phyloP scores from a whole-genome alignment of 2,113 vertebrate genomes.

The Nerophis lumbriciformis region DNA sequence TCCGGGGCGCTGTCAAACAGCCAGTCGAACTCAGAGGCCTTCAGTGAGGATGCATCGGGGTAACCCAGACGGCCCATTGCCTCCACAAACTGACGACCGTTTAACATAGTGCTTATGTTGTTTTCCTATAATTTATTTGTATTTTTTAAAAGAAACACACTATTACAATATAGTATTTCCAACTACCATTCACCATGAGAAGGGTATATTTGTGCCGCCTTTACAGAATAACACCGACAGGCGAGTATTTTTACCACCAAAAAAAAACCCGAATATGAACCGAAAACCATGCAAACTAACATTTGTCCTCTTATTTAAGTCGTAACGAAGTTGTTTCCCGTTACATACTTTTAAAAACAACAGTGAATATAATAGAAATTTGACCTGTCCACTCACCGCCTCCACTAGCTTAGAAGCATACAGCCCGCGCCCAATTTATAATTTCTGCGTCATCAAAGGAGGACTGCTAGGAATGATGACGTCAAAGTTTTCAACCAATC shows the following conservation, averaged over 20 bases:
- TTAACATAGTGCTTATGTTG: conserved; percentile 50
- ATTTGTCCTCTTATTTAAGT: not conserved
- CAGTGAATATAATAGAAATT: not conserved
- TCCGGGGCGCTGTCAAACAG: conserved; percentile 82
- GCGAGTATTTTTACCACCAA: too few species aligned
- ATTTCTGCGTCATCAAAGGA: not conserved
- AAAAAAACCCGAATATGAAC: too few species aligned
- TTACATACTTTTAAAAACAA: not conserved
- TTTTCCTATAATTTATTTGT: not conserved
- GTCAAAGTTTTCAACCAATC: not conserved
- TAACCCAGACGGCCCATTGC: conserved; percentile 79
- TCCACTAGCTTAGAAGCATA: not conserved
- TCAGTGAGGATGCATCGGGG: conserved; percentile 72
- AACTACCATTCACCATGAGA: too few species aligned
- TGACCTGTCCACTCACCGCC: not conserved
- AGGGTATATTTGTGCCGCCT: too few species aligned
- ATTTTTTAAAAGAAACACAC: too few species aligned
- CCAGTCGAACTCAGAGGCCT: conserved; percentile 92
- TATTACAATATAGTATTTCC: too few species aligned
- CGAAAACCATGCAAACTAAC: not conserved
- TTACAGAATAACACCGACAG: too few species aligned
- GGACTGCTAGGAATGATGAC: not conserved
- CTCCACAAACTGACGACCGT: conserved; percentile 83
- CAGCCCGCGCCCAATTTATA: not conserved
- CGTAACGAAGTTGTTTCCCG: not conserved